phyloP scores from a whole-genome alignment of 2,888 invertebrate species.

The Phalera bucephala region DNA sequence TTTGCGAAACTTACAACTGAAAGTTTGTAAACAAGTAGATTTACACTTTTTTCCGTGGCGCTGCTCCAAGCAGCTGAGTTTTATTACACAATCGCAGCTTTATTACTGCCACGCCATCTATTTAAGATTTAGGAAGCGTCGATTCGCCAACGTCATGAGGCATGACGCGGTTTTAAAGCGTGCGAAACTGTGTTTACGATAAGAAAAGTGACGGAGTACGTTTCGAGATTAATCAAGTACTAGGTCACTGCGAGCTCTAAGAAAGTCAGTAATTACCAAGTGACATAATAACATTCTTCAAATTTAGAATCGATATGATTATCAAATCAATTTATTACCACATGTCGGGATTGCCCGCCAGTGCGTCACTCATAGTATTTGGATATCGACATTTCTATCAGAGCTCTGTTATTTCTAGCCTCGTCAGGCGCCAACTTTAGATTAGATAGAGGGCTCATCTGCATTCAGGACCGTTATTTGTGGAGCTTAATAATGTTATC shows the following conservation, averaged over 20 bases:
- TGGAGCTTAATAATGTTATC: slow-evolving; percentile 58
- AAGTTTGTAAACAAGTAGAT: slow-evolving; percentile 70
- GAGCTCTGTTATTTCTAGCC: slow-evolving; percentile 71
- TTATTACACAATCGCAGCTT: slow-evolving; percentile 62
- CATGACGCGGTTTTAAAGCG: slow-evolving; percentile 22
- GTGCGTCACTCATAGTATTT: slow-evolving; percentile 56
- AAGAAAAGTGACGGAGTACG: no score
- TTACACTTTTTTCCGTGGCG: slow-evolving; percentile 57
- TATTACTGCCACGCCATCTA: slow-evolving; percentile 52
- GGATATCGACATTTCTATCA: slow-evolving; percentile 66
- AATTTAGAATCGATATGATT: background rate
- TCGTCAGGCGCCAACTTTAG: slow-evolving; percentile 68
- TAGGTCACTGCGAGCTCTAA: no score
- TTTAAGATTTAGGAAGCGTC: slow-evolving; percentile 49
- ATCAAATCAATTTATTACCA: slow-evolving; percentile 2
- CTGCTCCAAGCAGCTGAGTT: slow-evolving; percentile 59
- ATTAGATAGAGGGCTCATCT: slow-evolving; percentile 69
- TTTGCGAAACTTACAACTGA: slow-evolving; percentile 37
- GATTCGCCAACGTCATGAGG: slow-evolving; percentile 30
- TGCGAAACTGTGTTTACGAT: no score
- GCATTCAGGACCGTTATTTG: slow-evolving; percentile 68
- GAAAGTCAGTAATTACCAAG: no score
- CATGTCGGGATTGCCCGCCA: slow-evolving; percentile 47
- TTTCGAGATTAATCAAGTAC: no score
- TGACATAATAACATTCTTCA: no score